These are phyloP conservation scores for Synanthedon vespiformis DNA, from an alignment of 2,888 invertebrate genomes.

Conservation along the genomic window DNA sequence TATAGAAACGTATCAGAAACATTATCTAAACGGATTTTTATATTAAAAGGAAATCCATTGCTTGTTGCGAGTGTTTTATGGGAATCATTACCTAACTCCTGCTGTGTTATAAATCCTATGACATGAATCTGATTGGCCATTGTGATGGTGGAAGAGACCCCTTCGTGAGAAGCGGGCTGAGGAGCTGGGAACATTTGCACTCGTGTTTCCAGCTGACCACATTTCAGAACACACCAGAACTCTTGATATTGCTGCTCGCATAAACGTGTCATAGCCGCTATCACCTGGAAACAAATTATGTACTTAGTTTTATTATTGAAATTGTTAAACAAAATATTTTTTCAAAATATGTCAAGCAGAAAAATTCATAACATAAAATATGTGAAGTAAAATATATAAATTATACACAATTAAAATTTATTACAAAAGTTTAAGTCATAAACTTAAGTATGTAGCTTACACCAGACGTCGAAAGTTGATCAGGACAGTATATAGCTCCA, in stretches of 20 bases:
- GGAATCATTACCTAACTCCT: constrained; percentile 74
- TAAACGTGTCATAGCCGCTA: constrained; percentile 43
- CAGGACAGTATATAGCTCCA: constrained; percentile 55
- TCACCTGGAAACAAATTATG: constrained; percentile 22
- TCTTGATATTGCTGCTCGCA: constrained; percentile 61
- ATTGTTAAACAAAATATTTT: too few species aligned
- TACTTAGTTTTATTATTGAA: too few species aligned
- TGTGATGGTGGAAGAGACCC: constrained; percentile 62
- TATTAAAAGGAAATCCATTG: not conserved
- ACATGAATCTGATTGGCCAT: constrained; percentile 83
- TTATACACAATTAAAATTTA: not conserved
- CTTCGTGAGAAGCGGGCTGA: constrained; percentile 74
- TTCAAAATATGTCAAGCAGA: too few species aligned
- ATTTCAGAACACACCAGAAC: constrained; percentile 56
- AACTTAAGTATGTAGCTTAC: constrained; percentile 23
- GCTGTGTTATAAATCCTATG: constrained; percentile 88
- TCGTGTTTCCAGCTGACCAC: constrained; percentile 54
- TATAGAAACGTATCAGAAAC: constrained; percentile 71
- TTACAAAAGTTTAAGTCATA: not conserved
- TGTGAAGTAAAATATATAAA: too few species aligned
- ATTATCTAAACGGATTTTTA: constrained; percentile 1
- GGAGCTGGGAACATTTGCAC: constrained; percentile 59
- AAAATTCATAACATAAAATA: too few species aligned
- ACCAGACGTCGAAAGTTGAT: constrained; percentile 48
- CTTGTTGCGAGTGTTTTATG: not conserved